Conservation (phyloP, 2,797 vertebrate species). For the Kryptopterus vitreolus region DNA sequence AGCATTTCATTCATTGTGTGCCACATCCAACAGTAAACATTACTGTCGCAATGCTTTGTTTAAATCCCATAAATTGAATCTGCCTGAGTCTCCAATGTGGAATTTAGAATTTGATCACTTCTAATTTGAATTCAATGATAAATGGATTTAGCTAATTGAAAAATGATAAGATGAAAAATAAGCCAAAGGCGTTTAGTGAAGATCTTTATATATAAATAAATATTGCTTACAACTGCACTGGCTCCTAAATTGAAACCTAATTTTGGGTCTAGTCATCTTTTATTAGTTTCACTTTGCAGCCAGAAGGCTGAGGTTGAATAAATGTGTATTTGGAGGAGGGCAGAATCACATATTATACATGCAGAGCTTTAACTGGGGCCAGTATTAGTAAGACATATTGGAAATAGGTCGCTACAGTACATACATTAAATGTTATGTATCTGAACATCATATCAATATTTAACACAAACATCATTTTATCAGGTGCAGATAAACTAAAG, state of each 20-base stretch:
- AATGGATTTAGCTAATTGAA: neutral
- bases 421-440: neutral
- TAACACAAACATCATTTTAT: neutral
- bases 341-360: neutral
- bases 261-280: neutral
- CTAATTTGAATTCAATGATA: neutral
- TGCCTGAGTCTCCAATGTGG: neutral
- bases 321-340: neutral
- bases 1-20: neutral
- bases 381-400: neutral
- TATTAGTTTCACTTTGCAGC: neutral
- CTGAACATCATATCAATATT: neutral
- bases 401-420: neutral
- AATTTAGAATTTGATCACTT: neutral
- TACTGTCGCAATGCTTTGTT: neutral
- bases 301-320: neutral
- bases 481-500: neutral
- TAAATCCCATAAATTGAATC: neutral
- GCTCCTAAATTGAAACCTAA: neutral
- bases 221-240: neutral
- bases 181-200: neutral
- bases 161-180: conserved; percentile 12
- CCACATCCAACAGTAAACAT: neutral
- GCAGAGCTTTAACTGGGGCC: neutral
- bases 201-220: neutral